Conservation (phyloP, 2,797 vertebrate species). For the Taenioides sp. region DNA sequence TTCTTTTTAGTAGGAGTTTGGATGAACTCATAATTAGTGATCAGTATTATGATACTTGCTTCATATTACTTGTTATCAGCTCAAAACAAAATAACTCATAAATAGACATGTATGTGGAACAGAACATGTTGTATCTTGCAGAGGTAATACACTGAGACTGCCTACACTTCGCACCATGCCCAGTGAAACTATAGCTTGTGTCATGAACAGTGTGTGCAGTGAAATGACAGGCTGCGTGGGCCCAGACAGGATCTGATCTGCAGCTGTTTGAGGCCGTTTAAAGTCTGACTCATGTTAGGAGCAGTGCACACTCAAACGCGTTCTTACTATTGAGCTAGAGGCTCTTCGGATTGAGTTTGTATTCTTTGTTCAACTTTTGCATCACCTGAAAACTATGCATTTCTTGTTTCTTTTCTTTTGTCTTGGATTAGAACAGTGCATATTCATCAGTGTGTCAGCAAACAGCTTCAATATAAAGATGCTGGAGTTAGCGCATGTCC, state of each 20-base stretch:
- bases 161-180: conserved; percentile 23
- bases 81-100: too few species aligned
- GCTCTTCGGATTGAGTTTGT: not conserved
- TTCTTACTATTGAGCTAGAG: not conserved
- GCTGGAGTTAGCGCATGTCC: not conserved
- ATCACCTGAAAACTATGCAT: not conserved
- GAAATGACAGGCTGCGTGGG: conserved; percentile 51
- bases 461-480: not conserved
- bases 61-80: too few species aligned
- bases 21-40: too few species aligned
- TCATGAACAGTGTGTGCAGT: conserved; percentile 42
- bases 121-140: not conserved
- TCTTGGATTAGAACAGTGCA: too few species aligned
- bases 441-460: too few species aligned
- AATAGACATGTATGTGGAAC: too few species aligned
- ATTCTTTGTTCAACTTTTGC: not conserved
- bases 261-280: conserved; percentile 63
- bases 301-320: conserved; percentile 31
- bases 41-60: too few species aligned
- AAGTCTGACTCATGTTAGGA: conserved; percentile 60
- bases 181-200: conserved; percentile 38
- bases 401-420: too few species aligned
- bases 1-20: too few species aligned
- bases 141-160: conserved; percentile 4
- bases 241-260: conserved; percentile 56